phyloP scores from a whole-genome alignment of 2,113 vertebrate species.

The Tympanuchus pallidicinctus region DNA sequence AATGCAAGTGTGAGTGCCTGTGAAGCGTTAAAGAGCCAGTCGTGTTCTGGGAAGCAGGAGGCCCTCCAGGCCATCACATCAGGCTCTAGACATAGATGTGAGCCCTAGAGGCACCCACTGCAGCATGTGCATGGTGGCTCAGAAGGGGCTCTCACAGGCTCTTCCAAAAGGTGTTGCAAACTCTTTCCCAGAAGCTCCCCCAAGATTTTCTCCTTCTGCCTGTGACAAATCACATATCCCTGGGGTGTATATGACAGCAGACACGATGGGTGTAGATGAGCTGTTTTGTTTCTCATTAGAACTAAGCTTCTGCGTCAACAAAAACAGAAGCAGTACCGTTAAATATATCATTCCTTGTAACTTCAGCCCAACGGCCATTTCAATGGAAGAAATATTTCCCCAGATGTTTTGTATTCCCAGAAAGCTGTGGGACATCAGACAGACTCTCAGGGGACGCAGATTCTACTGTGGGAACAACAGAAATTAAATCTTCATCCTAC shows the following conservation, averaged over 20 bases:
- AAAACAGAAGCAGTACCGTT: neutral
- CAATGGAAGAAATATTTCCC: neutral
- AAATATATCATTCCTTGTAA: neutral
- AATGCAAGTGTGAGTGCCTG: neutral
- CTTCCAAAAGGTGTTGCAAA: neutral
- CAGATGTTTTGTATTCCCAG: neutral
- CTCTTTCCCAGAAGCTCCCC: neutral
- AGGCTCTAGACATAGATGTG: neutral
- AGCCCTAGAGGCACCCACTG: neutral
- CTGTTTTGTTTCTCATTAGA: neutral
- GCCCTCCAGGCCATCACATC: fast-evolving
- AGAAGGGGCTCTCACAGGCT: fast-evolving
- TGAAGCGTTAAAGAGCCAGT: neutral
- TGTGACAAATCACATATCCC: neutral
- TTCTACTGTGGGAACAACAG: neutral
- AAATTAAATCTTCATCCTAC: neutral
- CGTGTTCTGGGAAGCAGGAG: neutral
- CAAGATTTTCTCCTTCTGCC: neutral
- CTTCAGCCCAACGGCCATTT: neutral
- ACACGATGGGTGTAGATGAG: fast-evolving
- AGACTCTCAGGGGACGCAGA: neutral
- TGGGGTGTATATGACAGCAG: neutral
- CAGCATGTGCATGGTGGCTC: fast-evolving
- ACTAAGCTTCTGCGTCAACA: neutral
- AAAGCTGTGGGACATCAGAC: neutral